phyloP scores from a whole-genome alignment of 1,140 invertebrate genomes.

The Drosophila subobscura region DNA sequence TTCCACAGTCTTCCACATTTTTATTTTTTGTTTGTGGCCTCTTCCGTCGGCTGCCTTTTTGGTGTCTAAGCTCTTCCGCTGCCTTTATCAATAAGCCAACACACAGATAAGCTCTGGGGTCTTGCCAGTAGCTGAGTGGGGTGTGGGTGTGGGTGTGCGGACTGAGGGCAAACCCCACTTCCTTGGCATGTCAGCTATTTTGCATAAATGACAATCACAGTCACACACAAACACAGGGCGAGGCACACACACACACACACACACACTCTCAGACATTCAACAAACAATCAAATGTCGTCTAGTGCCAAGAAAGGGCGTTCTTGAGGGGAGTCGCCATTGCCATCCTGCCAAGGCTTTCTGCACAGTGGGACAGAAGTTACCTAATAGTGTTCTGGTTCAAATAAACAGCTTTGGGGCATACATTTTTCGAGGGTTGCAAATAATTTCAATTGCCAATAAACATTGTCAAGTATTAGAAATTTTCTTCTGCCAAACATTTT shows the following conservation, averaged over 20 bases:
- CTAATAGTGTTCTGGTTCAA: neutral
- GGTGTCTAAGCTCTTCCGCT: constrained; percentile 75
- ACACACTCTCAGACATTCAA: constrained; percentile 6
- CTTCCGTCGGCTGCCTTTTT: constrained; percentile 54
- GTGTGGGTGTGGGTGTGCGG: constrained; percentile 24
- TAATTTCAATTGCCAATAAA: too few relatives aligned
- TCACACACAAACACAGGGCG: constrained; percentile 17
- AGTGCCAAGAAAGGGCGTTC: constrained; percentile 48
- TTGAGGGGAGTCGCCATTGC: constrained; percentile 8
- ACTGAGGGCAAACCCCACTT: constrained; percentile 41
- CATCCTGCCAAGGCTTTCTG: neutral
- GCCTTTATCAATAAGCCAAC: constrained; percentile 74
- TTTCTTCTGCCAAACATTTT: too few relatives aligned
- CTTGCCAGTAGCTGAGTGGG: neutral
- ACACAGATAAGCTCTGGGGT: constrained; percentile 59
- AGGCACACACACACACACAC: neutral
- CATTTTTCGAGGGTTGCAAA: too few relatives aligned
- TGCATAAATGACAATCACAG: constrained; percentile 69
- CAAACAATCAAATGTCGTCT: constrained; percentile 64
- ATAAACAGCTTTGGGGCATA: neutral
- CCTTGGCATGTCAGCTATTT: constrained; percentile 75
- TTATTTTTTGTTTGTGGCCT: constrained; percentile 9
- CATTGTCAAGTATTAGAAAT: too few relatives aligned
- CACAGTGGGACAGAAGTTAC: constrained; percentile 7
- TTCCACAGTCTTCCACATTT: neutral